Evolutionary conservation across 2,113 vertebrate species (phyloP).

Genomic region (Crotalus tigris): DNA sequence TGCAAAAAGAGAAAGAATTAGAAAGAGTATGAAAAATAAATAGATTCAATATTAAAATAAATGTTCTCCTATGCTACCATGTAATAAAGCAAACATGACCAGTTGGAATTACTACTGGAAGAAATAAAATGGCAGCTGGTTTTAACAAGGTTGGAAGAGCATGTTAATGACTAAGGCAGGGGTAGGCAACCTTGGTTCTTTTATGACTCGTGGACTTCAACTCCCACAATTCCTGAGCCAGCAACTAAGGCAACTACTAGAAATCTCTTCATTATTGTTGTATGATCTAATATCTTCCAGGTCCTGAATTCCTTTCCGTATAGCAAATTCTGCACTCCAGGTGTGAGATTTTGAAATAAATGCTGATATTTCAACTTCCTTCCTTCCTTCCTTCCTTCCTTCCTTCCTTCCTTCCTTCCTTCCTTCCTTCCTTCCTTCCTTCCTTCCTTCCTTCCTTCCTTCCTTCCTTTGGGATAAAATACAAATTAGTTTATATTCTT

Average conservation of each 20-base stretch:
- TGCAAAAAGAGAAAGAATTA: neutral
- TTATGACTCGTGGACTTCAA: too few species aligned
- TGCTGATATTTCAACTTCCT: neutral
- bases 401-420: too few species aligned
- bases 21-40: neutral
- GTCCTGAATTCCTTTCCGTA: neutral
- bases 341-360: neutral
- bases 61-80: neutral
- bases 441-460: too few species aligned
- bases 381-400: neutral
- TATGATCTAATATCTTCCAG: neutral
- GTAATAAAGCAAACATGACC: neutral
- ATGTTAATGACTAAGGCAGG: neutral
- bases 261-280: neutral
- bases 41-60: neutral
- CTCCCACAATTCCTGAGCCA: too few species aligned
- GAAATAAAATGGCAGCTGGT: neutral
- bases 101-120: neutral
- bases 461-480: neutral
- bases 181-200: too few species aligned
- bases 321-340: neutral
- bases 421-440: too few species aligned
- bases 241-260: neutral
- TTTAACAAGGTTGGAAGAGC: neutral
- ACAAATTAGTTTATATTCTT: neutral